Percentiles rank a stretch among this genome's conserved stretches.
Conservation (phyloP, 2,888 invertebrate species). For the Aromia moschata region DNA sequence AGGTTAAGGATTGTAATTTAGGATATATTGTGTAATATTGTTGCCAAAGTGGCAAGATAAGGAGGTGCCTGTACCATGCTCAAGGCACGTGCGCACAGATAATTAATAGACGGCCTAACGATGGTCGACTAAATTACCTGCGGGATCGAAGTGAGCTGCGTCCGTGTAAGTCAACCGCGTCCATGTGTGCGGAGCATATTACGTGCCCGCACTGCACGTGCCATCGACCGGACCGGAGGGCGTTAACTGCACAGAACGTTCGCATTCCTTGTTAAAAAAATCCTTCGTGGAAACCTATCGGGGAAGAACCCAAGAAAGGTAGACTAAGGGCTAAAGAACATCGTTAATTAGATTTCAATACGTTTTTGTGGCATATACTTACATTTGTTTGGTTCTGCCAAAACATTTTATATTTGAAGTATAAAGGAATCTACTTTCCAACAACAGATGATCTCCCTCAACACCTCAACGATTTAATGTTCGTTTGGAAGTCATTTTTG, state of each 20-base stretch:
- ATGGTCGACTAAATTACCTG: conserved; percentile 46
- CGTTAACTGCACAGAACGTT: conserved; percentile 5
- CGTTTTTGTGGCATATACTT: no score
- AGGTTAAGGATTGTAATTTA: background rate
- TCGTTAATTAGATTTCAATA: no score
- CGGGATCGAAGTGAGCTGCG: conserved; percentile 40
- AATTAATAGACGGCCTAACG: conserved; percentile 49
- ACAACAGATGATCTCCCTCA: no score
- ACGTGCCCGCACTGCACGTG: conserved; percentile 41
- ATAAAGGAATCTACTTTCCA: no score
- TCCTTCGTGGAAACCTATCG: no score
- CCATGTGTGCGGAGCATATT: conserved; percentile 43
- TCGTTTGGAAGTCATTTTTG: no score
- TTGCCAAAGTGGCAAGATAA: conserved; percentile 17
- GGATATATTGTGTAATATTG: conserved; percentile 14
- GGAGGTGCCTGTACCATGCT: conserved; percentile 28
- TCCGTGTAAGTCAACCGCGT: conserved; percentile 34
- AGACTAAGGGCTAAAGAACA: no score
- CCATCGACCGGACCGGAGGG: conserved; percentile 30
- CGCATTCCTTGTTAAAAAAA: no score
- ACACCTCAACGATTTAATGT: no score
- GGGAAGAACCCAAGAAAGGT: no score
- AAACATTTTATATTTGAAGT: no score
- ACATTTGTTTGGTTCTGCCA: no score
- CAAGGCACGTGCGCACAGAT: conserved; percentile 41